Conservation (phyloP, 2,888 invertebrate genomes). For the Thecophora atra region DNA sequence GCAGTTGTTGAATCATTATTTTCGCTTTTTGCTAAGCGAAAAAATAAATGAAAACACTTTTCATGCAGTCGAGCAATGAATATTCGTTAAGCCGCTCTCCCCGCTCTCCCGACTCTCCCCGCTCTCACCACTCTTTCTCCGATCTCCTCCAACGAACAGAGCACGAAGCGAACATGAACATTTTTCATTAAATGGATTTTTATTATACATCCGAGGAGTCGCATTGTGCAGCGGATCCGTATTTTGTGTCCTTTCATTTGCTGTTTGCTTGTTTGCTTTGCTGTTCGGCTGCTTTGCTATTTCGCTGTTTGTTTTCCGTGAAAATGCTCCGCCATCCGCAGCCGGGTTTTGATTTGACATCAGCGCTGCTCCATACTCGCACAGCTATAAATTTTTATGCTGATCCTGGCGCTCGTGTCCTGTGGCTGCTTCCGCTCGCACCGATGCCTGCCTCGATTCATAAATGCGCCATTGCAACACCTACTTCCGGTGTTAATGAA, state of each 20-base stretch:
- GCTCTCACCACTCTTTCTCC: neutral
- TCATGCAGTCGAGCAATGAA: slow-evolving; percentile 27
- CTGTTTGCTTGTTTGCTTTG: neutral
- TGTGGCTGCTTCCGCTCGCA: slow-evolving; percentile 14
- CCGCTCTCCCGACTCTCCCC: neutral
- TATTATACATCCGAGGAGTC: slow-evolving; percentile 1
- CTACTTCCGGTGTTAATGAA: slow-evolving; percentile 50
- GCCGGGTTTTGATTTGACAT: neutral
- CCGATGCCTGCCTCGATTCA: slow-evolving; percentile 7
- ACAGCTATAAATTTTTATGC: slow-evolving; percentile 15
- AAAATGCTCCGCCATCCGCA: neutral
- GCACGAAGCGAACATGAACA: slow-evolving; percentile 14
- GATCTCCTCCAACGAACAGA: neutral
- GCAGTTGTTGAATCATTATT: slow-evolving; percentile 28
- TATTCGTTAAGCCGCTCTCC: neutral
- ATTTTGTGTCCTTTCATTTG: neutral
- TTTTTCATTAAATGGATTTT: slow-evolving; percentile 18
- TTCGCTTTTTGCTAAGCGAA: slow-evolving; percentile 8
- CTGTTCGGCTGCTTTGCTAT: neutral
- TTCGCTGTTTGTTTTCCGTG: neutral
- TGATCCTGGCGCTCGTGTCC: slow-evolving; percentile 23
- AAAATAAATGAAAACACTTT: slow-evolving; percentile 21
- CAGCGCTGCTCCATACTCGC: neutral
- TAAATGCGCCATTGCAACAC: slow-evolving; percentile 33
- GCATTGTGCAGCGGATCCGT: neutral